These are phyloP conservation scores for Protonemura montana DNA, from an alignment of 2,888 invertebrate genomes.

Conservation along the genomic window DNA sequence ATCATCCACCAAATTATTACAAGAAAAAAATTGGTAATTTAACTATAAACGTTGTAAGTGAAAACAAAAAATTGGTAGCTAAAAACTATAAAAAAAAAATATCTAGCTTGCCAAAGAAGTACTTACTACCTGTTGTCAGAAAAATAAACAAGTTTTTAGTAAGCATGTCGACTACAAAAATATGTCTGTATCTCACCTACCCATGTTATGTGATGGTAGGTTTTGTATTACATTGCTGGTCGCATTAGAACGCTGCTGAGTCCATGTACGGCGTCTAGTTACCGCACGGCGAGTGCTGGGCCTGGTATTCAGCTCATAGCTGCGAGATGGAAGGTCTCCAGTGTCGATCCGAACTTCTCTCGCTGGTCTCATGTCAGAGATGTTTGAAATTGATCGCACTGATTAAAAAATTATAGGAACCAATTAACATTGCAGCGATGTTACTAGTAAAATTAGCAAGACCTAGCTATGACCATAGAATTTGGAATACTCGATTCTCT, in stretches of 20 bases:
- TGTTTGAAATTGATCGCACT: background rate
- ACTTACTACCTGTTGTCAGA: too few species aligned
- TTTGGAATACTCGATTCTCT: too few species aligned
- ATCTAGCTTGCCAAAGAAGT: too few species aligned
- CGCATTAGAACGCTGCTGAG: conserved; percentile 20
- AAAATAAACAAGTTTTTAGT: too few species aligned
- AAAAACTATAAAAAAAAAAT: too few species aligned
- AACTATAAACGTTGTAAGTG: background rate
- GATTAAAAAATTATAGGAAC: background rate
- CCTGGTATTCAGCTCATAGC: background rate
- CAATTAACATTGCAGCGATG: background rate
- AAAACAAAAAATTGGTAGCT: too few species aligned
- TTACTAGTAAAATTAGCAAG: background rate
- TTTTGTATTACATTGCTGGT: background rate
- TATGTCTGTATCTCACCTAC: background rate
- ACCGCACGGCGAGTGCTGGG: background rate
- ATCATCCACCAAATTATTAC: background rate
- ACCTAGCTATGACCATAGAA: too few species aligned
- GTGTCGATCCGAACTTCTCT: conserved; percentile 13
- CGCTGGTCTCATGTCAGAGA: background rate
- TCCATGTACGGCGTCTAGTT: conserved; percentile 19
- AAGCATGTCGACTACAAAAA: too few species aligned
- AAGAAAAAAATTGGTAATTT: background rate
- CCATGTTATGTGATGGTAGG: conserved; percentile 10
- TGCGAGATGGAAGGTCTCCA: conserved; percentile 23